These are phyloP conservation scores for Trematomus loennbergii DNA, from an alignment of 2,113 vertebrate genomes.

Conservation along the genomic window DNA sequence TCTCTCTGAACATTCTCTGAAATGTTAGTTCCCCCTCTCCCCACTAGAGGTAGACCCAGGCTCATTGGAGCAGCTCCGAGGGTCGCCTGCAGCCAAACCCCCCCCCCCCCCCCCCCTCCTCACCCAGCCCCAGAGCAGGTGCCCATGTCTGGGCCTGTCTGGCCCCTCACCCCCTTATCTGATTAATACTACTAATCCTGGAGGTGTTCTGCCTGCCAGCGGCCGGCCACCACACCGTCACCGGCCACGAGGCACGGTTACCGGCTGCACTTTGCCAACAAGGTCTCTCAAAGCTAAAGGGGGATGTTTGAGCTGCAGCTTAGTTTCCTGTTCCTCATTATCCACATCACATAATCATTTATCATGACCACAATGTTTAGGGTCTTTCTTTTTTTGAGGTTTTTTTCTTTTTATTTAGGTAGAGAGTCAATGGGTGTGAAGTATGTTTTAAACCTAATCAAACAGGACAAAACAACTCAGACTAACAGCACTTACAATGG, in stretches of 20 bases:
- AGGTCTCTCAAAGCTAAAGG: slow-evolving; percentile 39
- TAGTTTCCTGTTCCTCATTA: slow-evolving; percentile 66
- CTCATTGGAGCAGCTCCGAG: slow-evolving; percentile 71
- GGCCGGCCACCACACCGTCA: slow-evolving; percentile 78
- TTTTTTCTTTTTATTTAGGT: background rate
- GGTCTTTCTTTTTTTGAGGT: too few relatives aligned
- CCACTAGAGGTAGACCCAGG: slow-evolving; percentile 94
- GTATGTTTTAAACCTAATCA: too few relatives aligned
- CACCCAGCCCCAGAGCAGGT: slow-evolving; percentile 79
- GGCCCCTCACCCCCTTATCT: slow-evolving; percentile 85
- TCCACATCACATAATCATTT: slow-evolving; percentile 11
- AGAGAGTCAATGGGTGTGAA: too few relatives aligned
- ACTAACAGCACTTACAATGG: too few relatives aligned
- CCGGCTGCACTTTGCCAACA: slow-evolving; percentile 68
- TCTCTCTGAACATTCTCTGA: background rate
- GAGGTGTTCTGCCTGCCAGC: slow-evolving; percentile 87
- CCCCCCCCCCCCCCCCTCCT: slow-evolving; percentile 27
- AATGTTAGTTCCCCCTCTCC: slow-evolving; percentile 20
- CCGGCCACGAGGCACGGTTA: slow-evolving; percentile 63
- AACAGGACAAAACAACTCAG: too few relatives aligned
- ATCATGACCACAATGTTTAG: background rate
- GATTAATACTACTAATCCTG: slow-evolving; percentile 93
- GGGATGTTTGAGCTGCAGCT: slow-evolving; percentile 79
- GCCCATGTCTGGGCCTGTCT: slow-evolving; percentile 80
- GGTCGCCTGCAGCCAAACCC: slow-evolving; percentile 57